Evolutionary conservation across 37 sponge, comb jelly and placozoan species (phyloP).

Genomic region (Spongilla lacustris): DNA sequence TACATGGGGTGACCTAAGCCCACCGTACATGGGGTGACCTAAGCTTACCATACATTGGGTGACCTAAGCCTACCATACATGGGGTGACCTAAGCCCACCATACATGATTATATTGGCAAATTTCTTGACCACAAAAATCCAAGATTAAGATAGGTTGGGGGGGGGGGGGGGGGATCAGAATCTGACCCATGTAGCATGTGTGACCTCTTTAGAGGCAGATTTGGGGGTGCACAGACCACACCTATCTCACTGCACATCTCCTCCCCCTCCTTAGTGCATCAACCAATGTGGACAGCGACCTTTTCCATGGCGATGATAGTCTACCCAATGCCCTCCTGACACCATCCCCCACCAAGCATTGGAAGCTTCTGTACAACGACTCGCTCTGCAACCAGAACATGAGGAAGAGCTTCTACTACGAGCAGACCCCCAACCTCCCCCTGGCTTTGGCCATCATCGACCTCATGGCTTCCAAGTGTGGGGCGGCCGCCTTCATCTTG

Average conservation of each 20-base stretch:
- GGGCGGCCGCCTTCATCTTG: slow-evolving; percentile 71
- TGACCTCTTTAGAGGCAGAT: not conserved
- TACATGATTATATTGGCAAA: too few species aligned
- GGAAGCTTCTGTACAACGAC: slow-evolving; percentile 62
- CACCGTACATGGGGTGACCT: too few species aligned
- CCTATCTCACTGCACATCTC: not conserved
- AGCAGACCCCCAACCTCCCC: slow-evolving; percentile 74
- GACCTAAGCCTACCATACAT: too few species aligned
- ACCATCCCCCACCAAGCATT: slow-evolving; percentile 1
- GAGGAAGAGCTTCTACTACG: slow-evolving; percentile 71
- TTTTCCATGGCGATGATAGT: too few species aligned
- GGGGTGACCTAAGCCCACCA: too few species aligned
- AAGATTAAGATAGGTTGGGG: too few species aligned
- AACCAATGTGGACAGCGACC: not conserved
- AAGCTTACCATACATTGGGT: too few species aligned
- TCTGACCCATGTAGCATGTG: too few species aligned
- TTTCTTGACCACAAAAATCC: too few species aligned
- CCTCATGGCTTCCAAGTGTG: slow-evolving; percentile 48
- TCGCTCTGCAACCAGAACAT: slow-evolving; percentile 35
- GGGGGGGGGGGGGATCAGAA: too few species aligned
- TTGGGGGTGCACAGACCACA: not conserved
- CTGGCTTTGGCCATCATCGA: slow-evolving; percentile 77
- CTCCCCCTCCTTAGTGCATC: not conserved
- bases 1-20: too few species aligned
- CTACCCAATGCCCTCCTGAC: not conserved